Percentiles rank a stretch among this genome's conserved stretches.
Evolutionary conservation across 2,797 vertebrate species (phyloP).

Genomic region (Eutrigla gurnardus): DNA sequence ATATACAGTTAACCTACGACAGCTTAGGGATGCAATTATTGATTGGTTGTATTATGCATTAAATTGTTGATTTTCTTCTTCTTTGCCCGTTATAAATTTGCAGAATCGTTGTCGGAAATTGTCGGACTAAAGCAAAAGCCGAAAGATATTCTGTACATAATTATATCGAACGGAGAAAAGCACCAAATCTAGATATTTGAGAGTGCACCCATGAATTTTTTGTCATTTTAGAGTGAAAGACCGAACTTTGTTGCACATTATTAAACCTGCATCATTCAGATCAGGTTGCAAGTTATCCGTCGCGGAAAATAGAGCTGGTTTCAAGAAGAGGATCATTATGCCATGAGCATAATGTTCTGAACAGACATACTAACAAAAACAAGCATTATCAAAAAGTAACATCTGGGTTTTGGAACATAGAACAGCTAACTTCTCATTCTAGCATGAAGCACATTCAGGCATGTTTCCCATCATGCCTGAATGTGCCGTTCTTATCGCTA

Average conservation of each 20-base stretch:
- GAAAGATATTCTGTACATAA: not conserved
- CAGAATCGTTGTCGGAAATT: too few relatives aligned
- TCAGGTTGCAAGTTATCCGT: too few relatives aligned
- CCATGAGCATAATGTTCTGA: not conserved
- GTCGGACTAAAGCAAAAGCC: not conserved
- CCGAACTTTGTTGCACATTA: too few relatives aligned
- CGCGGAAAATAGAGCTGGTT: too few relatives aligned
- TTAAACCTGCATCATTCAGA: too few relatives aligned
- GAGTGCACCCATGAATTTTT: too few relatives aligned
- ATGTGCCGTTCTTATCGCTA: not conserved
- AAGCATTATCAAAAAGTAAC: not conserved
- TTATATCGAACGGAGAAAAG: too few relatives aligned
- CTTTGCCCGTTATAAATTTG: not conserved
- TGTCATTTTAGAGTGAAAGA: too few relatives aligned
- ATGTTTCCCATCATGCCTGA: not conserved
- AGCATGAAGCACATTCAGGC: not conserved
- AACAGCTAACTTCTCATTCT: not conserved
- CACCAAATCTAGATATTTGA: too few relatives aligned
- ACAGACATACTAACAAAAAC: not conserved
- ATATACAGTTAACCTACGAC: not conserved
- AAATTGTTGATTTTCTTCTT: not conserved
- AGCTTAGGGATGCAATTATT: not conserved
- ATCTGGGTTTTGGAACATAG: not conserved
- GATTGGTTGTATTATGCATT: not conserved
- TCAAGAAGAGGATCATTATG: too few relatives aligned